phyloP scores from a whole-genome alignment of 2,113 vertebrate genomes.

The Panurus biarmicus region DNA sequence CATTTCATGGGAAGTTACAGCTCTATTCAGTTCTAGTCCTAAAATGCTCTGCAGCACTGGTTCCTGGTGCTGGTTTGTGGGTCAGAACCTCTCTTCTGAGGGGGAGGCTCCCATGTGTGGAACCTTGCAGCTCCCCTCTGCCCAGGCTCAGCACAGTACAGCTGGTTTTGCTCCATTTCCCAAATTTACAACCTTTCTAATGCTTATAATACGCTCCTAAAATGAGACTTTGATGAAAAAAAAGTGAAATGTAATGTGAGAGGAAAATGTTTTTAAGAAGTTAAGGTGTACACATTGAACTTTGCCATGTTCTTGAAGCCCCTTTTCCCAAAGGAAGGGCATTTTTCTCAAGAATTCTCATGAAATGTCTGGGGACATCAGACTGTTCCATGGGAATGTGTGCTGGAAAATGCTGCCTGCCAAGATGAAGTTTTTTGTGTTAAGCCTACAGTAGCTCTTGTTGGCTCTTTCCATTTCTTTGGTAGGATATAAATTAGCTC shows the following conservation, averaged over 20 bases:
- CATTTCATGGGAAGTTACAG: background rate
- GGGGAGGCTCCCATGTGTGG: background rate
- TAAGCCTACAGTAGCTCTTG: background rate
- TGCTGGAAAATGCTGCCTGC: background rate
- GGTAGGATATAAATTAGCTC: too few species aligned
- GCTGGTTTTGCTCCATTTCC: background rate
- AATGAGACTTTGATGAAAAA: background rate
- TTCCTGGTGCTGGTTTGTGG: background rate
- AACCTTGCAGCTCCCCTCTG: background rate
- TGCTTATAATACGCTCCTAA: background rate
- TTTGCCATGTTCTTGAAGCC: background rate
- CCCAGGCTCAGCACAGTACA: background rate
- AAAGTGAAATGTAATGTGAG: background rate
- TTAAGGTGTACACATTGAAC: background rate
- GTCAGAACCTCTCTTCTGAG: background rate
- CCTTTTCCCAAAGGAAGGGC: background rate
- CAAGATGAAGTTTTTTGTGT: background rate
- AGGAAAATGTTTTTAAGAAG: background rate
- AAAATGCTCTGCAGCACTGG: fast-evolving
- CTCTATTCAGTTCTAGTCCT: background rate
- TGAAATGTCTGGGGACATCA: background rate
- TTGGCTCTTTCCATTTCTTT: background rate
- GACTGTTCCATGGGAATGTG: fast-evolving
- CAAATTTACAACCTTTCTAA: background rate
- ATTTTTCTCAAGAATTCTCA: background rate